Evolutionary conservation across 1,140 invertebrate species (phyloP).

Genomic region (Pogonomyrmex barbatus): DNA sequence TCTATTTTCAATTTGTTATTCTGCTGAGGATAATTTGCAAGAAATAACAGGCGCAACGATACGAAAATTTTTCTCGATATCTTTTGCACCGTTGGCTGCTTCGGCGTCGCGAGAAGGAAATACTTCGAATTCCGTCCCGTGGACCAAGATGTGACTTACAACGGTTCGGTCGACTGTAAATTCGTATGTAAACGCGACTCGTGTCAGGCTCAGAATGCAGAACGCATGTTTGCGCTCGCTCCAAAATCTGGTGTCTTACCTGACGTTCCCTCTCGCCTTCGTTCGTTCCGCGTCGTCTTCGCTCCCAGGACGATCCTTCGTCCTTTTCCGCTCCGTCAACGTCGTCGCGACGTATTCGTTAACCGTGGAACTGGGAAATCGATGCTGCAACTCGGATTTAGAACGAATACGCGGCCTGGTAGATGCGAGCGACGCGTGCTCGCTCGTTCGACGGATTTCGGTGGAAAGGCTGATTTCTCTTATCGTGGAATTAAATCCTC

Average conservation of each 20-base stretch:
- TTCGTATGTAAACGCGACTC: slow-evolving; percentile 67
- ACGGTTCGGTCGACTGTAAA: slow-evolving; percentile 65
- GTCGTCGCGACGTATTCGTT: slow-evolving; percentile 47
- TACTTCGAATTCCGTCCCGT: slow-evolving; percentile 71
- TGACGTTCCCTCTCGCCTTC: slow-evolving; percentile 34
- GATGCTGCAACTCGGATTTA: slow-evolving; percentile 61
- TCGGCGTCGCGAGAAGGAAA: neutral
- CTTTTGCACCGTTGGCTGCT: neutral
- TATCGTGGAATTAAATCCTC: slow-evolving; percentile 38
- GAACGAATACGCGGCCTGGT: slow-evolving; percentile 49
- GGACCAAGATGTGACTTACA: slow-evolving; percentile 69
- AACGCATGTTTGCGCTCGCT: slow-evolving; percentile 63
- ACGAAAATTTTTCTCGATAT: neutral
- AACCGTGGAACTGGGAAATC: slow-evolving; percentile 39
- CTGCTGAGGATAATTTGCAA: neutral
- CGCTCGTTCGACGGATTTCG: slow-evolving; percentile 31
- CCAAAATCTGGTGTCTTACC: slow-evolving; percentile 37
- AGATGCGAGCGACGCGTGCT: slow-evolving; percentile 23
- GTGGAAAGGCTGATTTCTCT: slow-evolving; percentile 30
- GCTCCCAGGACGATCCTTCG: slow-evolving; percentile 27
- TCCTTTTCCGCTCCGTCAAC: slow-evolving; percentile 26
- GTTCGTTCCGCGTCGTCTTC: slow-evolving; percentile 17
- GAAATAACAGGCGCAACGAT: neutral
- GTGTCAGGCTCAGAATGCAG: slow-evolving; percentile 67
- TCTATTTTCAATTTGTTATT: slow-evolving; percentile 12